Evolutionary conservation across 92 coral and sea anemone genomes (phyloP).

Genomic region (Epizoanthus rinbou): DNA sequence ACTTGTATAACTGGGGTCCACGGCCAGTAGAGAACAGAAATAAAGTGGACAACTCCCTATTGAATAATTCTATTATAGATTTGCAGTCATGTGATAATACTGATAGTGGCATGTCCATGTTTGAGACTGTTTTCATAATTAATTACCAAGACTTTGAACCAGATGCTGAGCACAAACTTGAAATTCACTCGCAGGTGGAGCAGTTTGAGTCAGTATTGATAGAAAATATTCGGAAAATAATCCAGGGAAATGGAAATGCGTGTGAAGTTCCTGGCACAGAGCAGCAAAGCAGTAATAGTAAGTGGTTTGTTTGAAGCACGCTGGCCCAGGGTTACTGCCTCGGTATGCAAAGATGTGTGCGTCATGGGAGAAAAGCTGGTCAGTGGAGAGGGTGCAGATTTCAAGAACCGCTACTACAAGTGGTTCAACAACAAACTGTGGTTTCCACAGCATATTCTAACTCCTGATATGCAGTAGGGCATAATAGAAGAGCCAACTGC

Average conservation of each 20-base stretch:
- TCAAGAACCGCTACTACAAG: background rate
- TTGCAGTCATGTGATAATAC: background rate
- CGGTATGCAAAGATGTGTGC: constrained; percentile 11
- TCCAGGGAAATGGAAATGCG: background rate
- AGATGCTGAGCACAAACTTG: background rate
- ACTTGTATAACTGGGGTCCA: no score
- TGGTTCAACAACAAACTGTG: constrained; percentile 8
- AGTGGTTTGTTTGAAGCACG: constrained; percentile 2
- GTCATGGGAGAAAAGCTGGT: background rate
- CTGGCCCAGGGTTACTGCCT: constrained; percentile 33
- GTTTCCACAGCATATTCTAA: background rate
- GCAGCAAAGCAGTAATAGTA: background rate
- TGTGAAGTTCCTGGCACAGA: constrained; percentile 11
- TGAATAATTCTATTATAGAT: background rate
- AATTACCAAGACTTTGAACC: constrained; percentile 15
- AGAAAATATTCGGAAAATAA: constrained; percentile 3
- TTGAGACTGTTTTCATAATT: background rate
- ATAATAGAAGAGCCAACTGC: constrained; percentile 28
- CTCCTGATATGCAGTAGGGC: constrained; percentile 24
- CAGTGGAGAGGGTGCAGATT: background rate
- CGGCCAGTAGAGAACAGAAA: no score
- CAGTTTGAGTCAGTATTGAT: background rate
- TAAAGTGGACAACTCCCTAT: no score
- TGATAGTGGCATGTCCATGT: background rate
- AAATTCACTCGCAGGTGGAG: background rate